phyloP scores from a whole-genome alignment of 2,113 vertebrate genomes.

The Microcebus jonahi region DNA sequence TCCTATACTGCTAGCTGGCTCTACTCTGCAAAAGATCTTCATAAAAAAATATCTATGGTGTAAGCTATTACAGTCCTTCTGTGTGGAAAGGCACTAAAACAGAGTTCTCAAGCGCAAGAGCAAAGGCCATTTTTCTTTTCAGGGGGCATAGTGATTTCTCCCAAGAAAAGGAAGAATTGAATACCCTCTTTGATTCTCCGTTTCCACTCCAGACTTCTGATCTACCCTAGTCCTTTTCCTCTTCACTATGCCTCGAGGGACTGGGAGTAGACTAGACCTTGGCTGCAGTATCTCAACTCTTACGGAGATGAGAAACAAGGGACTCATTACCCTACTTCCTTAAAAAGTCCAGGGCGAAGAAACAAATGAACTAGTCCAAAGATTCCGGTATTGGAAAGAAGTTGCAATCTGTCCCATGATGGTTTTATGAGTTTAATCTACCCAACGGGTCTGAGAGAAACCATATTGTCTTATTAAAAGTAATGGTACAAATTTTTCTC shows the following conservation, averaged over 20 bases:
- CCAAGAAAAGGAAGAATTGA: background rate
- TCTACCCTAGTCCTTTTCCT: background rate
- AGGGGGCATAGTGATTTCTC: background rate
- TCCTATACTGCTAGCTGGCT: background rate
- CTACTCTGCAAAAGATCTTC: background rate
- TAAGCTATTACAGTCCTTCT: background rate
- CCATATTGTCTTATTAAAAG: slow-evolving; percentile 30
- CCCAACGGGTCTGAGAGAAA: slow-evolving; percentile 2
- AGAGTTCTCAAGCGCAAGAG: background rate
- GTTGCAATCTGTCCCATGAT: background rate
- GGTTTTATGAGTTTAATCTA: slow-evolving; percentile 50
- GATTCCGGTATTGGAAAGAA: background rate
- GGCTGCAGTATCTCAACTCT: background rate
- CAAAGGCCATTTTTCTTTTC: background rate
- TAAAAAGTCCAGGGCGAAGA: slow-evolving; percentile 25
- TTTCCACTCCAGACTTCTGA: background rate
- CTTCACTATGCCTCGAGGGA: background rate
- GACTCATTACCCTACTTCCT: slow-evolving; percentile 58
- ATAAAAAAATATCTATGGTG: background rate
- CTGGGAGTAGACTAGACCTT: background rate
- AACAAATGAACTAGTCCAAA: background rate
- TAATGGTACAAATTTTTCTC: slow-evolving; percentile 1
- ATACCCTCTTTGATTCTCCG: background rate
- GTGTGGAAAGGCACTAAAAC: background rate
- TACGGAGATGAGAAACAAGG: background rate